phyloP scores from a whole-genome alignment of 2,113 vertebrate species.

The human region GRCh38 chr9:74947001-74947500 shows the following conservation, averaged over 20 bases:
- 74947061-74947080: slow-evolving; percentile 9
- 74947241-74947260: not conserved
- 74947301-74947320: slow-evolving; percentile 14
- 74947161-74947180: not conserved
- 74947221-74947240: not conserved
- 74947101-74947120: slow-evolving; percentile 53
- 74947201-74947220: not conserved
- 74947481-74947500: slow-evolving; percentile 53
- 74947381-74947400: not conserved
- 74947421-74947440: slow-evolving; percentile 47
- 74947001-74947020: slow-evolving; percentile 53
- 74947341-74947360: not conserved
- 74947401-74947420: slow-evolving; percentile 17
- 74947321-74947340: slow-evolving; percentile 49
- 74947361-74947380: slow-evolving; percentile 19
- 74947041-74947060: slow-evolving; percentile 56
- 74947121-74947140: slow-evolving; percentile 34
- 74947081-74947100: slow-evolving; percentile 50
- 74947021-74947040: slow-evolving; percentile 38
- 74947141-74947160: not conserved
- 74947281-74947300: slow-evolving; percentile 43
- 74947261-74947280: slow-evolving; percentile 17
- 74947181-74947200: not conserved
- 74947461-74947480: not conserved
- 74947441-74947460: not conserved